These are phyloP conservation scores for Tragulus kanchil DNA, from an alignment of 2,113 vertebrate species.

Conservation along the genomic window DNA sequence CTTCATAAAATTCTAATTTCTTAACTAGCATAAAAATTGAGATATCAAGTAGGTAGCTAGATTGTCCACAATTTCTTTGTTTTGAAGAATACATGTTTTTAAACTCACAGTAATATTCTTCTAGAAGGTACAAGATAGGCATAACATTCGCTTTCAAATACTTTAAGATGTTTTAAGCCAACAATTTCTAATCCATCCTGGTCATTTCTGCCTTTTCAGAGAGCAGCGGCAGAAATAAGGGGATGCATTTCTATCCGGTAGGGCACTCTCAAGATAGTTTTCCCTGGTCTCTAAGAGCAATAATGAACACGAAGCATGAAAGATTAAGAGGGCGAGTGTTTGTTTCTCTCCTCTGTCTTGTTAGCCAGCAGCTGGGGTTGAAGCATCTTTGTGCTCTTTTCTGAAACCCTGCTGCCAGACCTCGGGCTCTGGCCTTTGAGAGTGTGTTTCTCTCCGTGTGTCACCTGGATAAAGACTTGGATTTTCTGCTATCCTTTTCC, in stretches of 20 bases:
- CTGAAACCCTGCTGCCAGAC: neutral
- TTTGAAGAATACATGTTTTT: neutral
- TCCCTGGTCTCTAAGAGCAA: neutral
- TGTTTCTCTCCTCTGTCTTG: neutral
- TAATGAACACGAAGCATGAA: neutral
- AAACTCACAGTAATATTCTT: neutral
- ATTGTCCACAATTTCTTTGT: neutral
- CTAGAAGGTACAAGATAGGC: neutral
- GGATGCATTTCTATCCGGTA: neutral
- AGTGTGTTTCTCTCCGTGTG: neutral
- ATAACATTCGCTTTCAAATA: neutral
- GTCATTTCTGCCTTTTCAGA: neutral
- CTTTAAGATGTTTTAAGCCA: neutral
- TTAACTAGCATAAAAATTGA: neutral
- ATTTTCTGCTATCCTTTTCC: neutral
- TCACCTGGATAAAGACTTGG: neutral
- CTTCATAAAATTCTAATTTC: constrained; percentile 10
- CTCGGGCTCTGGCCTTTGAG: neutral
- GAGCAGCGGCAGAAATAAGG: neutral
- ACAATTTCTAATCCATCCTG: neutral
- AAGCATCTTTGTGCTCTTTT: neutral
- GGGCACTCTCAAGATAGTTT: neutral
- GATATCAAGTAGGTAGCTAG: neutral
- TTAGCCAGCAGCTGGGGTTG: neutral
- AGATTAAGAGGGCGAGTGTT: neutral